phyloP scores from a whole-genome alignment of 1,140 invertebrate species.

The Ridgeia piscesae region DNA sequence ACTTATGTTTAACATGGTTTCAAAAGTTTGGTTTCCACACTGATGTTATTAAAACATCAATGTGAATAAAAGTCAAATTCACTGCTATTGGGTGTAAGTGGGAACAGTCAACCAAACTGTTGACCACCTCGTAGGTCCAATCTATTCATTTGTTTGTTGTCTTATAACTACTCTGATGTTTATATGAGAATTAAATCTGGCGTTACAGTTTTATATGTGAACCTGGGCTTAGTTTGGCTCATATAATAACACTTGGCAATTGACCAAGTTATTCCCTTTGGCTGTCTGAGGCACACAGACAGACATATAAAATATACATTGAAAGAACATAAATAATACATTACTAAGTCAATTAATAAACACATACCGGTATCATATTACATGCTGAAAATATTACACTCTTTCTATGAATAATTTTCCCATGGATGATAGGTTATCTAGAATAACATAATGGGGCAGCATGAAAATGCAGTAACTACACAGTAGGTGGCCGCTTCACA shows the following conservation, averaged over 20 bases:
- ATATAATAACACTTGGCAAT: no score
- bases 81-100: neutral
- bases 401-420: neutral
- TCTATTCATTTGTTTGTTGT: no score
- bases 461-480: neutral
- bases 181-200: no score
- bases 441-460: neutral
- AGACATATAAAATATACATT: neutral
- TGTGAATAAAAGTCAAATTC: neutral
- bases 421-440: neutral
- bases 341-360: neutral
- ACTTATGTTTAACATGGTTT: neutral
- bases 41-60: neutral
- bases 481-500: neutral
- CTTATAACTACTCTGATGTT: no score
- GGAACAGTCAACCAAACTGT: no score
- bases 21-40: neutral
- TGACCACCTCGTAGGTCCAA: no score
- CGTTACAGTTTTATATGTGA: no score
- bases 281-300: neutral
- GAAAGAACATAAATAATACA: neutral
- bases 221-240: no score
- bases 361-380: no score
- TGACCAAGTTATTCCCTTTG: no score
- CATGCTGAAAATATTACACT: neutral